phyloP scores from a whole-genome alignment of 2,797 vertebrate species.

The Coilia nasus region DNA sequence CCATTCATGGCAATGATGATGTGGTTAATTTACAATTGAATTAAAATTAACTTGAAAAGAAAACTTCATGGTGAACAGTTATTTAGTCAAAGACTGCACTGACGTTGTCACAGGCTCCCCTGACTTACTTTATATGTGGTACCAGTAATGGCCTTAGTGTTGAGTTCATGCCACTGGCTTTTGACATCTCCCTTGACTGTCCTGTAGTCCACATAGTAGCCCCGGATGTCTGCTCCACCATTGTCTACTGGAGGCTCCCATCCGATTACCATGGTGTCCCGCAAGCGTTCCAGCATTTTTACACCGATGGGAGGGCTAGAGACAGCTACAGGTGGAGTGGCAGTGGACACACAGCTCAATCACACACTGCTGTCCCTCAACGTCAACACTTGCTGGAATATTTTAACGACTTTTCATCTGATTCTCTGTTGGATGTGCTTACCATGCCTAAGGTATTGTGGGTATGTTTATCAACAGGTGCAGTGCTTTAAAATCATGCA shows the following conservation, averaged over 20 bases:
- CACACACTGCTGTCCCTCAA: neutral
- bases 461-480: neutral
- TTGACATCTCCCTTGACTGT: conserved; percentile 79
- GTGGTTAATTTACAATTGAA: no score
- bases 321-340: conserved; percentile 69
- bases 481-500: neutral
- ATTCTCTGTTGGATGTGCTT: neutral
- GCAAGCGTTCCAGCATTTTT: conserved; percentile 83
- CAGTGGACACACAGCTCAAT: neutral
- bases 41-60: no score
- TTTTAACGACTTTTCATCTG: neutral
- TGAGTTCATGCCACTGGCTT: conserved; percentile 91
- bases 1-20: no score
- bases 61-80: no score
- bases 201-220: conserved; percentile 94
- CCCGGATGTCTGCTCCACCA: conserved; percentile 88
- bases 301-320: conserved; percentile 82
- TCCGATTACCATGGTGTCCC: conserved; percentile 88
- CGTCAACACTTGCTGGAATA: neutral
- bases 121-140: conserved; percentile 87
- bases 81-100: no score
- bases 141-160: conserved; percentile 82
- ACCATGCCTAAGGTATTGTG: neutral
- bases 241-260: conserved; percentile 83
- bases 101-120: neutral